Evolutionary conservation across 1,140 invertebrate species (phyloP), one percentile per base, ranked within the genome.

Genomic region (Popillia japonica): DNA sequence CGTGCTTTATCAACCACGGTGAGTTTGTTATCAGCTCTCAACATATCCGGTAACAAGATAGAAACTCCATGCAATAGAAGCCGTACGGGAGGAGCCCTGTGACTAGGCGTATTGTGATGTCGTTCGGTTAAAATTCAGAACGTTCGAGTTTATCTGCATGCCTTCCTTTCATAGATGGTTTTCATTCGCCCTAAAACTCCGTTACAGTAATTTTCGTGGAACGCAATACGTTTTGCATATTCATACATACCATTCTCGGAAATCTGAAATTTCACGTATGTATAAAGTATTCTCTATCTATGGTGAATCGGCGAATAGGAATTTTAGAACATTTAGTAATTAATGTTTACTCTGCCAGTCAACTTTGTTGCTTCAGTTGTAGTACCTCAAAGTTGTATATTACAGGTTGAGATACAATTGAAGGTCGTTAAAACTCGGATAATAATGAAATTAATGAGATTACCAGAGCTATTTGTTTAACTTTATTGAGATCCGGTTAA

Each of bases 181-280:
- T n/a, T 55, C 17, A 55, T 14, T n/a, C 48, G 14, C 44, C 10
- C 17, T 17, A 14, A 7, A 55, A 55, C 48, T n/a, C 48, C 17
- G 17, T n/a, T 55, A 55, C 17, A 55, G 48, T 55, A 55, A 55
- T 55, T 55, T 55, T 55, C 48, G 6, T 17, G 48, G 11, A 55
- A 55, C 48, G 48, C 48, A 17, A 55, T 55, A n/a, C 48, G 14
- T 55, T 55, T 55, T 55, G 48, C 48, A 55, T 55, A 55, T 55
- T 55, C 48, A 55, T 55, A 55, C 48, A 55, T 55, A 55, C n/a
- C 48, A 17, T 55, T 55, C 48, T 17, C 3, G 2, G n/a, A n/a
- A 55, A 55, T 55, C 48, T 17, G 48, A 55, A 55, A 55, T 55
- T 55, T 55, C 48, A 7, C 14, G 48, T 17, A 55, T 6, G 48